Evolutionary conservation across 2,888 invertebrate genomes (phyloP).

Genomic region (Agonum fuliginosum): DNA sequence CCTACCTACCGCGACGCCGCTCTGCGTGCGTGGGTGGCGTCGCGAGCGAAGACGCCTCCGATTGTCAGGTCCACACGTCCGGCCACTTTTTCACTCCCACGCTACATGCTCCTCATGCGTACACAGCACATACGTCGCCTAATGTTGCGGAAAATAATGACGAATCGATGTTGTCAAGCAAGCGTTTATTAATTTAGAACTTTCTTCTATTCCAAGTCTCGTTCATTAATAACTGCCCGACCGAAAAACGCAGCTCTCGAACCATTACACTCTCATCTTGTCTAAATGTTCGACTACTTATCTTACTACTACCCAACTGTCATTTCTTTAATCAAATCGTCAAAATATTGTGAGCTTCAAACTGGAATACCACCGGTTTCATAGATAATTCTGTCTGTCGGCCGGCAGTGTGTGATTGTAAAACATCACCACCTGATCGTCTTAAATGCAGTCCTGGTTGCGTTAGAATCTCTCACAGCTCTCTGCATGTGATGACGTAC

Average conservation of each 20-base stretch:
- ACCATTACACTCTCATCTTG: conserved; percentile 67
- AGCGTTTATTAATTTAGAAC: conserved; percentile 73
- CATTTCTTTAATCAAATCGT: too few relatives aligned
- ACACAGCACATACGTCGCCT: conserved; percentile 65
- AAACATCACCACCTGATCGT: too few relatives aligned
- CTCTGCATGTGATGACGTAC: too few relatives aligned
- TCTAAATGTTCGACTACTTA: too few relatives aligned
- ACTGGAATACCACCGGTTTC: too few relatives aligned
- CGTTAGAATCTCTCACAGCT: too few relatives aligned
- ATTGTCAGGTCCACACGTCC: conserved; percentile 54
- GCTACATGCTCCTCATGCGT: conserved; percentile 19
- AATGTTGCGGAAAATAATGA: conserved; percentile 75
- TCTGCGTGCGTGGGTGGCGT: conserved; percentile 59
- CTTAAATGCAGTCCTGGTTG: too few relatives aligned
- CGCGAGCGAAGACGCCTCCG: conserved; percentile 56
- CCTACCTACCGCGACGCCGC: conserved; percentile 59
- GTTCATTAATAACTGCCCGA: conserved; percentile 70
- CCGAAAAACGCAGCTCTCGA: conserved; percentile 65
- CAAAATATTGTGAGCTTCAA: too few relatives aligned
- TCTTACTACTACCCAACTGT: too few relatives aligned
- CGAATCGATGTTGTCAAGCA: conserved; percentile 74
- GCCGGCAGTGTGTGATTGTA: too few relatives aligned
- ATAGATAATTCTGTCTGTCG: too few relatives aligned
- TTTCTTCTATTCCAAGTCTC: conserved; percentile 66
- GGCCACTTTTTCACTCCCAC: conserved; percentile 12